phyloP scores from a whole-genome alignment of 1,140 invertebrate species.

The Drosophila yakuba region DNA sequence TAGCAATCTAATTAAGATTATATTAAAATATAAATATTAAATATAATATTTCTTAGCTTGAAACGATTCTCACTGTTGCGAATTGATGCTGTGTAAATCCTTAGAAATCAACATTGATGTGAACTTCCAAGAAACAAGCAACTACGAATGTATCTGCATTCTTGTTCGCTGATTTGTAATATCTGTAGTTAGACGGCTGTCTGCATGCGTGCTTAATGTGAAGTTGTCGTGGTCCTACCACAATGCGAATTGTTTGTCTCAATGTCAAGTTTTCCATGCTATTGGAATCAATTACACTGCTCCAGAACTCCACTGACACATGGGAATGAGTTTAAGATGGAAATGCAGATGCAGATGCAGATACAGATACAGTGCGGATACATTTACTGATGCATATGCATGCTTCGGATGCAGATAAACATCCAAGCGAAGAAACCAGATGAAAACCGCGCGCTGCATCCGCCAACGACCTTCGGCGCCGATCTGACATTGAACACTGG shows the following conservation, averaged over 20 bases:
- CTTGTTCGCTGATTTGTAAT: not conserved
- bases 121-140: no score
- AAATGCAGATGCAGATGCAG: conserved; percentile 19
- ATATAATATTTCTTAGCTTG: no score
- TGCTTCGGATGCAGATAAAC: conserved; percentile 54
- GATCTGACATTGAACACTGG: conserved; percentile 75
- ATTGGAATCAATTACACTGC: conserved; percentile 65
- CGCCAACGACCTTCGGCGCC: conserved; percentile 60
- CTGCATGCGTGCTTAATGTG: not conserved
- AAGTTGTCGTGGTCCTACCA: conserved; percentile 49
- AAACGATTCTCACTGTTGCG: not conserved
- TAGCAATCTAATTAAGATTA: no score
- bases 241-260: conserved; percentile 53
- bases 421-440: conserved; percentile 49
- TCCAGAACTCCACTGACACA: conserved; percentile 39
- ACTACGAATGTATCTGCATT: not conserved
- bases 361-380: not conserved
- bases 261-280: conserved; percentile 67
- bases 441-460: conserved; percentile 50
- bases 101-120: no score
- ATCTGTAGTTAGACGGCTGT: not conserved
- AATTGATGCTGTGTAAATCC: no score
- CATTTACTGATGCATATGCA: conserved; percentile 33
- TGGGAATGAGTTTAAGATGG: conserved; percentile 15
- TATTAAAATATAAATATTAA: no score